Evolutionary conservation across 2,888 invertebrate genomes (phyloP), one percentile per base, ranked within the genome.

Genomic region (Prenolepis imparis): DNA sequence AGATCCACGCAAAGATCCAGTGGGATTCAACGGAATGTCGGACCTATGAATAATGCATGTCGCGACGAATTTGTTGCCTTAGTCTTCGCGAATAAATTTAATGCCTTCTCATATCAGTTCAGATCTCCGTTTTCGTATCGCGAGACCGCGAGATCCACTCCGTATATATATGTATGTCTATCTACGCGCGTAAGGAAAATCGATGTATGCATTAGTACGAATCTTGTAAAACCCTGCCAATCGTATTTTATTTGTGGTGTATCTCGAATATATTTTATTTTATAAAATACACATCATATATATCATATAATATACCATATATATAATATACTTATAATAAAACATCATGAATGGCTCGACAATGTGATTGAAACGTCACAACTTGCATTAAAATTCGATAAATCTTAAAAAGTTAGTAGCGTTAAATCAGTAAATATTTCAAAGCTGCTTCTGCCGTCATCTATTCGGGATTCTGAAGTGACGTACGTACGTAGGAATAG

Each of bases 81-180:
- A 82, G 64, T 84, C 78, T 83, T 80, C 63, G 44, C 77, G 87
- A 82, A 84, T 87, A 86, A 86, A 82, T 87, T 82, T 82, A 68
- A 77, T 61, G 73, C 64, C 57, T 63, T 39, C 67, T 70, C 73
- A 24, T 39, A 83, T 64, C 61, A 67, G 28, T 3, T n/a, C 39
- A 32, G 36, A 84, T 75, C 41, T 52, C 28, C 24, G 39, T 44
- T 82, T 52, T 61, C n/a, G 52, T n/a, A 52, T 52, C 72, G 59
- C 83, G 36, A 36, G 11, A 18, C n/a, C 52, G 36, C 52, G 59
- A 44, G 24, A 48, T 80, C 59, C 32, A 24, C 18, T 15, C 12
- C 36, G 32, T 24, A 21, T n/a, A 72, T 57, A 36, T 41, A n/a
- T 28, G 3, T 28, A 28, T 28, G 44, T 48, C n/a, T 61, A 36